A percentile compares a stretch with the other conserved stretches of the same genome.
phyloP scores from a whole-genome alignment of 2,113 vertebrate species.

The Anthoscopus minutus region DNA sequence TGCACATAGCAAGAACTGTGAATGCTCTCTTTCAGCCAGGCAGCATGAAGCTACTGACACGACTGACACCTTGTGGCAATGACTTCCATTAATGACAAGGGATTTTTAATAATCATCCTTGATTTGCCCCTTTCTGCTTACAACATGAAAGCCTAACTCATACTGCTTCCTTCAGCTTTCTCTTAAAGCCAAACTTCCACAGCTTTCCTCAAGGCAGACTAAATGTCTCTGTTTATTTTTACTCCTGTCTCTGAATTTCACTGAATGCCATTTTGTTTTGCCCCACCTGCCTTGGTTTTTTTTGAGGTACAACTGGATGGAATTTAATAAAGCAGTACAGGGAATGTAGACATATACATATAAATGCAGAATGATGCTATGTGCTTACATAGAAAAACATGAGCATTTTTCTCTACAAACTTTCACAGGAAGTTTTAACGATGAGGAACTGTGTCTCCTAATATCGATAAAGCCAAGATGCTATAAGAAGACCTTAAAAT shows the following conservation, averaged over 20 bases:
- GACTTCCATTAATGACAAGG: background rate
- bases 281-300: accelerated
- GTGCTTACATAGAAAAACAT: background rate
- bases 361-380: background rate
- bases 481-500: background rate
- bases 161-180: background rate
- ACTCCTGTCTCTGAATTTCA: background rate
- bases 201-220: background rate
- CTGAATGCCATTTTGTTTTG: background rate
- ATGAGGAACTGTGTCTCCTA: background rate
- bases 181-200: background rate
- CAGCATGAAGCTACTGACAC: background rate
- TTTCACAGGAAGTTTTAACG: background rate
- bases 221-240: background rate
- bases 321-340: background rate
- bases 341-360: background rate
- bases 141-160: background rate
- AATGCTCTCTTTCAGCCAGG: background rate
- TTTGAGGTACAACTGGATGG: background rate
- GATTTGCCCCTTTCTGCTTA: background rate
- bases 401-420: background rate
- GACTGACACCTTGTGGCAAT: constrained; percentile 46
- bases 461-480: background rate
- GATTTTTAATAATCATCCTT: background rate
- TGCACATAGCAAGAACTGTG: background rate